Evolutionary conservation across 2,797 vertebrate genomes (phyloP).

Genomic region (Spinibarbus caldwelli): DNA sequence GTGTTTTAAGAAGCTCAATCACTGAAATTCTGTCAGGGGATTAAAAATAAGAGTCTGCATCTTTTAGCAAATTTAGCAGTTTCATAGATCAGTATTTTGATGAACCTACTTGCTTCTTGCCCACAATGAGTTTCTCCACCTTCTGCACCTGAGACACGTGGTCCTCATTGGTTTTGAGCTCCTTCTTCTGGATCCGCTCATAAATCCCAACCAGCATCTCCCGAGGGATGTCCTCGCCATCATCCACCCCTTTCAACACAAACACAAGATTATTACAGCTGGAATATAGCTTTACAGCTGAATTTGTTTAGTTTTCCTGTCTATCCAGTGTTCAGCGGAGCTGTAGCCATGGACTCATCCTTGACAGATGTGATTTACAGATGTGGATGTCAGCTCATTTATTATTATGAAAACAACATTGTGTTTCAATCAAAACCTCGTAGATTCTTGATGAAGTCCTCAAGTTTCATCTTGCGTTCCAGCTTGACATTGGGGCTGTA

Average conservation of each 20-base stretch:
- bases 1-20: not conserved
- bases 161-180: conserved; percentile 97
- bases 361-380: too few relatives aligned
- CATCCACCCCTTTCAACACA: conserved; percentile 86
- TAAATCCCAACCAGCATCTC: conserved; percentile 96
- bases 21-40: too few relatives aligned
- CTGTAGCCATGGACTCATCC: too few relatives aligned
- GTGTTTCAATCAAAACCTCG: conserved; percentile 79
- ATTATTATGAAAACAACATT: not conserved
- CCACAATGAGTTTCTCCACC: conserved; percentile 98
- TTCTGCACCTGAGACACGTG: conserved; percentile 99
- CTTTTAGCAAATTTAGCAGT: not conserved
- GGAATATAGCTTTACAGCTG: not conserved
- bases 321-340: not conserved
- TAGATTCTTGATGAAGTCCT: conserved; percentile 98
- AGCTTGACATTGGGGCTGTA: conserved; percentile 99
- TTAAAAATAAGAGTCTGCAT: not conserved
- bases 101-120: conserved; percentile 93
- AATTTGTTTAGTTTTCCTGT: not conserved
- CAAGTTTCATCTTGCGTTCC: conserved; percentile 97
- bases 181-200: conserved; percentile 93
- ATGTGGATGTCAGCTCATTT: not conserved
- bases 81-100: not conserved
- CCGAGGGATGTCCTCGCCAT: conserved; percentile 95
- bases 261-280: not conserved